Evolutionary conservation across 2,888 invertebrate genomes (phyloP), one percentile per base, ranked within the genome.

Genomic region (Clistopyga incitator): DNA sequence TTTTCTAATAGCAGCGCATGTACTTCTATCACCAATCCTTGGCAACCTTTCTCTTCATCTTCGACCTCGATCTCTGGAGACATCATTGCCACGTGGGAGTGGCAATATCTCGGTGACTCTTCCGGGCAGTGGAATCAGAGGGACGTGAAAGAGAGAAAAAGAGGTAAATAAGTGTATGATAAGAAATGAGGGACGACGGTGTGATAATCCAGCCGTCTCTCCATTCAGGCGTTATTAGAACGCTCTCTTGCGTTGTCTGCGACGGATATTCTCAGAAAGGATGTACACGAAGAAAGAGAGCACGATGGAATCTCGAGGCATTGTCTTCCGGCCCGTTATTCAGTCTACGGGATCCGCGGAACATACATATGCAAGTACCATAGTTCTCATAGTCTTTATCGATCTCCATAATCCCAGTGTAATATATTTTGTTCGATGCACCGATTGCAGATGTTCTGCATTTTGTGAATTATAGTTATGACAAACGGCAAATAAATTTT

Each of bases 11-110:
- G 8, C 52, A 50, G 50, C n/a, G 2, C 18, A 18, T 6, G 50
- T 18, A 50, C 18, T 15, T 18, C 52, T 52, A 50, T 50, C 18
- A 52, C 54, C 59, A 68, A 75, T 71, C 76, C 64, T 64, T 47
- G 81, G 61, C 76, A 75, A 75, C 68, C 42, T 79, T 79, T 82
- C 74, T 79, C 61, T 64, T 38, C 23, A 70, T 77, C 68, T 70
- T 59, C 54, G 64, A 81, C 68, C 70, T 72, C 78, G 72, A 81
- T 68, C 42, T 70, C 78, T 54, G 54, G 45, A 52, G 54, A 45
- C 42, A 34, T 25, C 13, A 61, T 38, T 25, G 38, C 42, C 50
- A 45, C 29, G 56, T 29, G 68, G 56, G 59, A 68, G 42, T 45
- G 45, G 34, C 8, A 23, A 38, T 23, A 52, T 52, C 52, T 68